Conservation (phyloP, 2,888 invertebrate genomes). For the Tetanocera ferruginea region DNA sequence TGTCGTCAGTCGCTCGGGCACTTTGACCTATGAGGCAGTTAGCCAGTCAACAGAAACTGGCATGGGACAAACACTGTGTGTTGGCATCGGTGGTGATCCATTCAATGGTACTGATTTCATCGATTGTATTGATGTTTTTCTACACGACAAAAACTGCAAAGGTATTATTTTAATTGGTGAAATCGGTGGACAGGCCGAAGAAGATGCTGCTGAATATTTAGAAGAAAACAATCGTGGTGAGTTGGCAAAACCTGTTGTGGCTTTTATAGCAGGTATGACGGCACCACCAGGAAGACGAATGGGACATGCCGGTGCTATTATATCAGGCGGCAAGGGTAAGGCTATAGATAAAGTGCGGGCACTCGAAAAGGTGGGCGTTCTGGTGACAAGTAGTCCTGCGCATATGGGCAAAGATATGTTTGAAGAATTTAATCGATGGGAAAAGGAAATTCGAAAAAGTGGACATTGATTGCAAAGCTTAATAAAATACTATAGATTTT, state of each 20-base stretch:
- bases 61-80: slow-evolving; percentile 94
- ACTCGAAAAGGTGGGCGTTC: slow-evolving; percentile 89
- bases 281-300: slow-evolving; percentile 98
- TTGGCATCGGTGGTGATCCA: slow-evolving; percentile 99
- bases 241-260: slow-evolving; percentile 96
- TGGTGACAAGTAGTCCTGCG: slow-evolving; percentile 93
- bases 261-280: slow-evolving; percentile 97
- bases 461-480: no score
- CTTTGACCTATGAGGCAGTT: slow-evolving; percentile 98
- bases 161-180: slow-evolving; percentile 99
- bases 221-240: slow-evolving; percentile 82
- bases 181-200: slow-evolving; percentile 98
- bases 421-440: slow-evolving; percentile 80
- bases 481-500: no score
- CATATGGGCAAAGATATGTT: slow-evolving; percentile 88
- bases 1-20: slow-evolving; percentile 96
- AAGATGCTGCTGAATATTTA: slow-evolving; percentile 92
- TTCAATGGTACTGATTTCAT: slow-evolving; percentile 99
- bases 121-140: slow-evolving; percentile 95
- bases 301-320: slow-evolving; percentile 99
- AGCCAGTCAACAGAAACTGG: slow-evolving; percentile 94
- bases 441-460: no score
- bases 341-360: slow-evolving; percentile 97
- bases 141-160: slow-evolving; percentile 92
- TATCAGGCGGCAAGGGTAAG: slow-evolving; percentile 97